Evolutionary conservation across 2,888 invertebrate species (phyloP), one percentile per base, ranked within the genome.

Genomic region (Suillia variegata): DNA sequence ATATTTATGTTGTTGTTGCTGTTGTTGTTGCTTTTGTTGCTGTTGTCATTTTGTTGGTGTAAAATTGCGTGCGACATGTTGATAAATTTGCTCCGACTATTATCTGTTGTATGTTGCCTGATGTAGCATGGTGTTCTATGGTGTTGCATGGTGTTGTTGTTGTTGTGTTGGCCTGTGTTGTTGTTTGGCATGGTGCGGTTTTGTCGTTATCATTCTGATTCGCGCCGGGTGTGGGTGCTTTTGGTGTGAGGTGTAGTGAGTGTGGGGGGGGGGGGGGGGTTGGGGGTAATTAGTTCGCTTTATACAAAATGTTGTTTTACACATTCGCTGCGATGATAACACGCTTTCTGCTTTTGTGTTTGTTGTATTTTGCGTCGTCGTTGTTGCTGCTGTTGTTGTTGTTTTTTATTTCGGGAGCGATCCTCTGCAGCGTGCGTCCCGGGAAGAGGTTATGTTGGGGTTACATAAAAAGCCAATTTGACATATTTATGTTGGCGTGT

Each of bases 31-130:
- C 20, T 45, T 20, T 5, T n/a, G n/a, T 38, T 38, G 38, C n/a
- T n/a, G 38, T 6, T 38, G 38, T 38, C n/a, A 4, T n/a, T 38
- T 8, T 38, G n/a, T 45, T 18, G 45, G 5, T 45, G 45, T 45
- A 17, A 45, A 45, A 45, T 45, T 45, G 45, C 45, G 45, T 45
- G 45, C 5, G 51, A 15, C 51, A 61, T 62, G 70, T 68, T 73
- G 72, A 73, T 73, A 73, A 75, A 73, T 73, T 72, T 74, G 73
- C 71, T 72, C n/a, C 72, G 72, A 73, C 75, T 73, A 75, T 75
- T 75, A 72, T 75, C 67, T 70, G 61, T 60, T 67, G 65, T 38
- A n/a, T n/a, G n/a, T n/a, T n/a, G n/a, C n/a, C n/a, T n/a, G n/a
- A 71, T 59, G 62, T 50, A 38, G 59, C n/a, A 13, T 38, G n/a